A percentile compares a stretch with the other conserved stretches of the same genome.
These are phyloP conservation scores for Daboia siamensis DNA, from an alignment of 2,113 vertebrate species.

Conservation along the genomic window DNA sequence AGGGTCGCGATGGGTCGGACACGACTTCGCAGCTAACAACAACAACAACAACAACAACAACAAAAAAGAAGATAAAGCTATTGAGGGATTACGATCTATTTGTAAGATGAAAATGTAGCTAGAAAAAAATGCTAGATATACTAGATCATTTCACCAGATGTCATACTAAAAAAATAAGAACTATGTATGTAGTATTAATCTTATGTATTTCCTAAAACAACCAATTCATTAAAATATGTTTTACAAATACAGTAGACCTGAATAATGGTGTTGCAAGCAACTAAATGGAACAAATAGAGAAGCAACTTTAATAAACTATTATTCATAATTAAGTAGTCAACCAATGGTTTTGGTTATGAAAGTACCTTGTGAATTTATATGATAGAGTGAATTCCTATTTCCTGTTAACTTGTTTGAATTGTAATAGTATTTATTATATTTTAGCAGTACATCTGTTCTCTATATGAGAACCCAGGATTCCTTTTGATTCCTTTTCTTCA, in stretches of 20 bases:
- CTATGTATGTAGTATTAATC: neutral
- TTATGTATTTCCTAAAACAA: neutral
- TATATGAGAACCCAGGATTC: slow-evolving; percentile 1
- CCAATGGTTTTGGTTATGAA: neutral
- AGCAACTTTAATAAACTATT: neutral
- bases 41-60: too few relatives aligned
- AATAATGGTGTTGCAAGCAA: neutral
- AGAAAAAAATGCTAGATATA: neutral
- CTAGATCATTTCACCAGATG: neutral
- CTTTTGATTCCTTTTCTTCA: slow-evolving; percentile 35
- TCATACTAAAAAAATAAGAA: neutral
- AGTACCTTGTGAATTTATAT: neutral
- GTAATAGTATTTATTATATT: slow-evolving; percentile 11
- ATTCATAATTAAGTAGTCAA: neutral
- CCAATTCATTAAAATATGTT: neutral
- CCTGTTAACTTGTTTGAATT: slow-evolving; percentile 21
- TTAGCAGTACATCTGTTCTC: neutral
- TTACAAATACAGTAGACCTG: neutral
- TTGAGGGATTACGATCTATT: neutral
- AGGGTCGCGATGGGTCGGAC: too few relatives aligned
- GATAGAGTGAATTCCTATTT: fast-evolving
- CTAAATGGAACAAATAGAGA: slow-evolving; percentile 21
- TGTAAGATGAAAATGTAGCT: neutral
- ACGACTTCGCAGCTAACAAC: too few relatives aligned
- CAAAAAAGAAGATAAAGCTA: neutral